These are phyloP conservation scores for Notarius lentiginosus DNA, from an alignment of 2,113 vertebrate species.

Conservation along the genomic window DNA sequence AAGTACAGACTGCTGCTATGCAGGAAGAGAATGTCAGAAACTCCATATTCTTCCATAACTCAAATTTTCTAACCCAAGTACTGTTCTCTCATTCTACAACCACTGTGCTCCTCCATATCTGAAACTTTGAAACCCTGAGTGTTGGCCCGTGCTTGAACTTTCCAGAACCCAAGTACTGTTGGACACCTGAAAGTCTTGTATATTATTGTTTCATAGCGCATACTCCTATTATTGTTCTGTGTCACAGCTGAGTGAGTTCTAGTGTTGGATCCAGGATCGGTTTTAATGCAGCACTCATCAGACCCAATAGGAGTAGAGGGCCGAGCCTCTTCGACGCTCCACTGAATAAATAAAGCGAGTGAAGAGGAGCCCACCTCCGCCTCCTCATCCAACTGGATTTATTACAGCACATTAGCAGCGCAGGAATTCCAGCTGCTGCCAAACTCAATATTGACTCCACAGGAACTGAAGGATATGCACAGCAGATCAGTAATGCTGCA, in stretches of 20 bases:
- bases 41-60: background rate
- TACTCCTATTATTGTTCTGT: constrained; percentile 4
- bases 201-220: background rate
- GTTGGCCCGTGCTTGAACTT: background rate
- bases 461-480: constrained; percentile 43
- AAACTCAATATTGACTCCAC: constrained; percentile 54
- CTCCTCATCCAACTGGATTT: constrained; percentile 44
- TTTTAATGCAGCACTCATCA: constrained; percentile 21
- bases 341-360: constrained; percentile 40
- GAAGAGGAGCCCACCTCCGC: constrained; percentile 38
- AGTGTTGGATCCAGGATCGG: background rate
- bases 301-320: constrained; percentile 27
- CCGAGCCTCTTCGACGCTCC: constrained; percentile 34
- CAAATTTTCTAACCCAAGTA: background rate
- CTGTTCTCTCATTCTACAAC: background rate
- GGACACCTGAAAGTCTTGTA: background rate
- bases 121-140: background rate
- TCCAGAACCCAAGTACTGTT: background rate
- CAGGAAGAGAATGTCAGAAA: background rate
- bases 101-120: background rate
- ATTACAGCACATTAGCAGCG: constrained; percentile 47
- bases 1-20: background rate
- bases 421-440: constrained; percentile 51
- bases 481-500: constrained; percentile 38
- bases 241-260: background rate